phyloP scores from a whole-genome alignment of 2,888 invertebrate species.

The Linnaemya tessellans region DNA sequence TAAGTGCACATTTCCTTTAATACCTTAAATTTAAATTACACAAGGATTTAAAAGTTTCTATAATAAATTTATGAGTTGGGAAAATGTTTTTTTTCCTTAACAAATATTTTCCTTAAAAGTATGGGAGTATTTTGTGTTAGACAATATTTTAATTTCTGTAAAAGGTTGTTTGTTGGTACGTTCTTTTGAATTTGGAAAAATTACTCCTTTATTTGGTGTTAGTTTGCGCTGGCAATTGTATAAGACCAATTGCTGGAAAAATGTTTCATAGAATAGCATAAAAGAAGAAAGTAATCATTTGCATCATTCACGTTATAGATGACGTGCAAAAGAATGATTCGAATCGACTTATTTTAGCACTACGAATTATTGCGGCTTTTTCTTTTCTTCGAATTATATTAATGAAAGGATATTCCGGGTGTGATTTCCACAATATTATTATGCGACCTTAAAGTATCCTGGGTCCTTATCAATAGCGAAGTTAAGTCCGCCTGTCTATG shows the following conservation, averaged over 20 bases:
- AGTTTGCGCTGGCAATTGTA: conserved; percentile 6
- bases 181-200: conserved; percentile 35
- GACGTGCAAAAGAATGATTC: background rate
- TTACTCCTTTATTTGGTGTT: conserved; percentile 9
- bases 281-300: background rate
- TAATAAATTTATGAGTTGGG: conserved; percentile 65
- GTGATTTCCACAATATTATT: too few species aligned
- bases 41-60: conserved; percentile 58
- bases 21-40: conserved; percentile 60
- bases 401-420: too few species aligned
- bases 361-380: background rate
- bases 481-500: too few species aligned
- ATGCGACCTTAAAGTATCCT: too few species aligned
- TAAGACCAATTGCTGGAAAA: conserved; percentile 65
- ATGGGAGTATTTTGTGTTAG: conserved; percentile 7
- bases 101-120: conserved; percentile 36
- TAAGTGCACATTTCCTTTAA: conserved; percentile 21
- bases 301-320: conserved; percentile 6
- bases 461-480: too few species aligned
- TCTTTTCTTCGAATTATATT: too few species aligned
- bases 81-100: conserved; percentile 18
- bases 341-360: background rate
- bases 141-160: conserved; percentile 60
- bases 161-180: conserved; percentile 35
- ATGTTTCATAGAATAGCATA: conserved; percentile 22